Evolutionary conservation across 2,888 invertebrate species (phyloP).

Genomic region (Trilocha varians): DNA sequence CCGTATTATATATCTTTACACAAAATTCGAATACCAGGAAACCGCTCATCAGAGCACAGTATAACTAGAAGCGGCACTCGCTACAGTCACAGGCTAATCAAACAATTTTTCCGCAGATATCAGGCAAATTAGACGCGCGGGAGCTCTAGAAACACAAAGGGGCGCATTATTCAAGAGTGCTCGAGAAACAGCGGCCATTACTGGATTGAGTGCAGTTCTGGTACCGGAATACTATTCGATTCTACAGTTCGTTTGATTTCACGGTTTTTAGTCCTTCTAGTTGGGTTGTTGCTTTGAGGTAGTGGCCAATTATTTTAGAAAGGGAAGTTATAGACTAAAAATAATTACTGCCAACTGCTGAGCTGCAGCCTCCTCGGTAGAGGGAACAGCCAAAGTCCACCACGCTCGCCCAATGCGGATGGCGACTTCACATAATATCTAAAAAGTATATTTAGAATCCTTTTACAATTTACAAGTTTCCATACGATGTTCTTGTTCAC

Average conservation of each 20-base stretch:
- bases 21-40: too few relatives aligned
- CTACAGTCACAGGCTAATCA: neutral
- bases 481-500: too few relatives aligned
- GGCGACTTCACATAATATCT: too few relatives aligned
- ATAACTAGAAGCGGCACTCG: neutral
- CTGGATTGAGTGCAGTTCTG: slow-evolving; percentile 3
- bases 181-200: slow-evolving; percentile 2
- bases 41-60: neutral
- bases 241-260: neutral
- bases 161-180: slow-evolving; percentile 2
- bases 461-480: too few relatives aligned
- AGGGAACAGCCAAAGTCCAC: too few relatives aligned
- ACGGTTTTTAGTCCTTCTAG: neutral
- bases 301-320: too few relatives aligned
- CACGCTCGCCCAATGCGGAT: too few relatives aligned
- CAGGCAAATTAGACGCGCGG: neutral
- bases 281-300: neutral
- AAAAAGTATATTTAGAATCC: too few relatives aligned
- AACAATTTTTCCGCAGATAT: neutral
- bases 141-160: neutral
- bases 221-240: neutral
- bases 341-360: too few relatives aligned
- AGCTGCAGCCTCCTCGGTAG: too few relatives aligned
- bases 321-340: too few relatives aligned
- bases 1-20: too few relatives aligned